phyloP scores from a whole-genome alignment of 2,888 invertebrate species.

The Hedychridium roseum region DNA sequence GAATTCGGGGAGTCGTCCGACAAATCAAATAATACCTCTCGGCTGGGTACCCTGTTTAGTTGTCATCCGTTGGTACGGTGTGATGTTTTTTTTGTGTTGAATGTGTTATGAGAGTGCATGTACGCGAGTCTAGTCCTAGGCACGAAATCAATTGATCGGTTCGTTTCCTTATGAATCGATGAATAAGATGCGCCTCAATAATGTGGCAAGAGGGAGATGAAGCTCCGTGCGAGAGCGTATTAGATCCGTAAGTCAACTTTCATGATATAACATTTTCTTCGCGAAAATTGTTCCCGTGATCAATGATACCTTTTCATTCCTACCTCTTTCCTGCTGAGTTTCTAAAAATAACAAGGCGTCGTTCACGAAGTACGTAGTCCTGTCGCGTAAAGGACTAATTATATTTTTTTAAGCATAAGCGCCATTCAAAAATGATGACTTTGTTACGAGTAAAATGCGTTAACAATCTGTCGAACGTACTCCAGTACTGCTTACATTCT shows the following conservation, averaged over 20 bases:
- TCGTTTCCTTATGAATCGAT: constrained; percentile 13
- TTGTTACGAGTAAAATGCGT: constrained; percentile 15
- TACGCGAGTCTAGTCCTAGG: constrained; percentile 11
- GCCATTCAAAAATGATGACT: constrained; percentile 21
- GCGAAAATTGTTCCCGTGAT: background rate
- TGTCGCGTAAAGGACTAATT: constrained; percentile 36
- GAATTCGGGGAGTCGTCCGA: constrained; percentile 19
- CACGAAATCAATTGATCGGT: constrained; percentile 6
- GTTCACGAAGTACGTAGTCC: constrained; percentile 33
- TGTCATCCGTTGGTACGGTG: constrained; percentile 29
- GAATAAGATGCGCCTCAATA: constrained; percentile 48
- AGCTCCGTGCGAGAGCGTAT: constrained; percentile 51
- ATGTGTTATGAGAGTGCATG: constrained; percentile 26
- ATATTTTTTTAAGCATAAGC: constrained; percentile 36
- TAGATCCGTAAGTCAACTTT: constrained; percentile 48
- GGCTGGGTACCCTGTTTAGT: constrained; percentile 32
- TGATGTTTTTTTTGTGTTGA: constrained; percentile 24
- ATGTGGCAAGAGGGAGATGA: constrained; percentile 60
- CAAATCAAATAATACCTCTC: constrained; percentile 29
- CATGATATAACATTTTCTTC: background rate
- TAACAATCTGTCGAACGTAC: too few relatives aligned
- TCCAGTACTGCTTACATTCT: too few relatives aligned
- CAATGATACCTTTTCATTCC: background rate
- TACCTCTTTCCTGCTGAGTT: background rate
- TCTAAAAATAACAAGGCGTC: constrained; percentile 39